phyloP scores from a whole-genome alignment of 2,113 vertebrate genomes.

The Corythaeola cristata region DNA sequence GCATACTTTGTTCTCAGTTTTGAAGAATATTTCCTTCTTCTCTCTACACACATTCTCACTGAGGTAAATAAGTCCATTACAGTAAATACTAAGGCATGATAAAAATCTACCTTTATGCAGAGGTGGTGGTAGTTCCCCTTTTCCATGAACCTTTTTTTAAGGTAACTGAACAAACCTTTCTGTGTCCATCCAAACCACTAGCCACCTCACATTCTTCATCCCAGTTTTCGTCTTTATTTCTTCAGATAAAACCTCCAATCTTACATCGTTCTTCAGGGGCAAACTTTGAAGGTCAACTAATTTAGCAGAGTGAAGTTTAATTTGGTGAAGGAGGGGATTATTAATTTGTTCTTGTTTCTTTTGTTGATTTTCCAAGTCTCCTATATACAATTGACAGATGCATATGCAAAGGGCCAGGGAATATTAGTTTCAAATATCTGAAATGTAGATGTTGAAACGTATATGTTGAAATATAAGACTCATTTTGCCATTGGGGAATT shows the following conservation, averaged over 20 bases:
- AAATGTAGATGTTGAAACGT: not conserved
- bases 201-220: not conserved
- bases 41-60: not conserved
- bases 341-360: conserved; percentile 53
- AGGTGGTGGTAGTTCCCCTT: not conserved
- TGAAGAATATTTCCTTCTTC: not conserved
- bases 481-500: not conserved
- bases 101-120: not conserved
- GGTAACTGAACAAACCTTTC: not conserved
- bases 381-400: not conserved
- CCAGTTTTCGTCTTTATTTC: conserved; percentile 36
- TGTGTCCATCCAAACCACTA: not conserved
- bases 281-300: conserved; percentile 59
- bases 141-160: not conserved
- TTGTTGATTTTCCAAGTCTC: conserved; percentile 24
- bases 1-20: not conserved
- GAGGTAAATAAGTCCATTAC: not conserved
- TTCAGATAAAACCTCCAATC: conserved; percentile 27
- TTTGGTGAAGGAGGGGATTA: conserved; percentile 40
- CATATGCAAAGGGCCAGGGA: not conserved
- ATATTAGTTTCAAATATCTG: not conserved
- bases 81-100: not conserved
- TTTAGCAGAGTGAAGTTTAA: conserved; percentile 58
- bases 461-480: not conserved
- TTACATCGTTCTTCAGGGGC: not conserved